phyloP scores from a whole-genome alignment of 2,888 invertebrate genomes.

The Dioctria linearis region DNA sequence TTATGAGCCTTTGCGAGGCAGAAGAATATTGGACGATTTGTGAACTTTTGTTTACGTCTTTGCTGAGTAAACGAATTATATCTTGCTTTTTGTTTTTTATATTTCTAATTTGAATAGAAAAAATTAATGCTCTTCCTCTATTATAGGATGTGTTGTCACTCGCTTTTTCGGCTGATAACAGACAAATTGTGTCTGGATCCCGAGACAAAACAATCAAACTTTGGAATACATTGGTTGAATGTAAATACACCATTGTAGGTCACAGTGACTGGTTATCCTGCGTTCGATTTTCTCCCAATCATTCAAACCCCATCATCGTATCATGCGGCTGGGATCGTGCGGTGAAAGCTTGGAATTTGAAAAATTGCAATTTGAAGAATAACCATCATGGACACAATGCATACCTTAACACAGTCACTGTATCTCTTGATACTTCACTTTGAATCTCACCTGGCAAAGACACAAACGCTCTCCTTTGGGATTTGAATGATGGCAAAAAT shows the following conservation, averaged over 20 bases:
- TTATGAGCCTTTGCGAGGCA: slow-evolving; percentile 72
- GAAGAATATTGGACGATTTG: slow-evolving; percentile 63
- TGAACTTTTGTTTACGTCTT: slow-evolving; percentile 47
- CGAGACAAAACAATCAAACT: slow-evolving; percentile 99
- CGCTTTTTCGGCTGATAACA: slow-evolving; percentile 99
- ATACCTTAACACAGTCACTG: slow-evolving; percentile 98
- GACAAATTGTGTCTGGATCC: slow-evolving; percentile 99
- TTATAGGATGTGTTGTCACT: slow-evolving; percentile 96
- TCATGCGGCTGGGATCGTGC: slow-evolving; percentile 99
- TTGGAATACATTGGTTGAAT: slow-evolving; percentile 99
- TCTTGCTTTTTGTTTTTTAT: background rate
- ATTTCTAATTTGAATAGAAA: slow-evolving; percentile 10
- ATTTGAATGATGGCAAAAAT: slow-evolving; percentile 99
- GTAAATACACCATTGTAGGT: slow-evolving; percentile 99
- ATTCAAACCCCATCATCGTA: slow-evolving; percentile 98
- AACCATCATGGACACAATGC: slow-evolving; percentile 98
- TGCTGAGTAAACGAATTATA: background rate
- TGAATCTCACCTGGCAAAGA: slow-evolving; percentile 99
- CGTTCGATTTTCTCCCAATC: slow-evolving; percentile 98
- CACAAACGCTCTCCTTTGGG: slow-evolving; percentile 99
- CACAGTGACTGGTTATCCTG: slow-evolving; percentile 99
- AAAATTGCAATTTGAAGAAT: slow-evolving; percentile 98
- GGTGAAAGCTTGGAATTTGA: slow-evolving; percentile 98
- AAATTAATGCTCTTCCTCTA: slow-evolving; percentile 52
- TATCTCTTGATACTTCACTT: slow-evolving; percentile 98